Evolutionary conservation across 2,888 invertebrate genomes (phyloP), one percentile per base, ranked within the genome.

Genomic region (Aspidapion aeneum): DNA sequence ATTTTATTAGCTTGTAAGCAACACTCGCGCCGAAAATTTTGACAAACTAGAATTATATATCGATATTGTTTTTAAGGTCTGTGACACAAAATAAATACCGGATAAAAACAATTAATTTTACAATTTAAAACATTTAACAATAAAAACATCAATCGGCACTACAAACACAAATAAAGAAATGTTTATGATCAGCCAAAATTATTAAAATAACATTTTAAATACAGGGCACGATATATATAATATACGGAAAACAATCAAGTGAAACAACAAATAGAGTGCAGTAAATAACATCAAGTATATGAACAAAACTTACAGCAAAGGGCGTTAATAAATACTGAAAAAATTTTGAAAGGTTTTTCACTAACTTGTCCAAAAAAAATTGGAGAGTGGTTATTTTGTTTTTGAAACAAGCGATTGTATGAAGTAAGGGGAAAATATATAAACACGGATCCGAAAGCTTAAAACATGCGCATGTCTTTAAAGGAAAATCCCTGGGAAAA

Each of bases 241-340:
- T 35, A 35, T 7, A 35, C 35, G 35, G 35, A 70, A 64, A 71
- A 70, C 71, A 72, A 60, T 65, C 63, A 69, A 69, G 72, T 72
- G 70, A 70, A 70, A 72, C 73, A 72, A 75, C 75, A 76, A 75
- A 73, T 73, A 73, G 64, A 74, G 75, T 76, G 76, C 76, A 75
- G 74, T 74, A 75, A 75, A 73, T 7, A 74, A 73, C 64, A 75
- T 71, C 65, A 72, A 69, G 61, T 54, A 68, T 65, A 65, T 49
- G 63, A 62, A 68, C 68, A 70, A 63, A 61, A 76, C 76, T 76
- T 76, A 76, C 76, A 75, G 74, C 75, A 75, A 75, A 75, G 73
- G 73, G 74, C 74, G 74, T 70, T 74, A 70, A 75, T 71, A 69
- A 76, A 75, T 75, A 74, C 74, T 72, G 74, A 73, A 71, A 76